Base-by-base conservation (phyloP, 2,113 vertebrate genomes). In the Lamprotornis superbus region DNA sequence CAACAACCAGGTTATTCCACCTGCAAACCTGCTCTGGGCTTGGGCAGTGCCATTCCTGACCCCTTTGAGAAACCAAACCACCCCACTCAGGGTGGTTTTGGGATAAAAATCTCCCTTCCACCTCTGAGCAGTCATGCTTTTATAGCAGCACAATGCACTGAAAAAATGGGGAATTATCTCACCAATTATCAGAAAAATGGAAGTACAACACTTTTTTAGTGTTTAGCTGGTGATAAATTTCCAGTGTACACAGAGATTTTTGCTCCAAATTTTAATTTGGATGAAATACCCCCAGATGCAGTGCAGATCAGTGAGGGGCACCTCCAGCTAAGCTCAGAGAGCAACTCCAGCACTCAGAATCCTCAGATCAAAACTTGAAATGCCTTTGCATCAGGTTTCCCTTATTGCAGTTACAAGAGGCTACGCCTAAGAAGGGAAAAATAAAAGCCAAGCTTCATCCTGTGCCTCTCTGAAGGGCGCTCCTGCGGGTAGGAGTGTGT, bases 321-420 rank as follows among this genome's bases (percentile, higher is more conserved):
- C 67, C 83, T 87, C 78, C 95, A 87, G 61, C 87, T 71, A 90
- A 50, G 33, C 60, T 52, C 18, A 10, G 37, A 85, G 91, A 70
- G 74, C 6, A 7, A 52, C 49, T 91, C 31, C 16, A 17, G 30
- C 80, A 28, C 64, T 31, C 74, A 31, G 18, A n/a, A 88, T 42
- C 37, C 73, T 50, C 23, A 39, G 24, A 40, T 55, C 5, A 21
- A 93, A 90, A 67, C 19, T 65, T 31, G 53, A 61, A 80, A 68
- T 31, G 60, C 67, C 63, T 83, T 71, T 56, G 39, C 49, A 82
- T 40, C 63, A 31, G 42, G 67, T 19, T 50, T 65, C 46, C 69
- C 71, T 59, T 16, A 47, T 2, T 67, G 33, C n/a, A 80, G 52
- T n/a, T 44, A 64, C 37, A 59, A 15, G 20, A 69, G 37, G 33